Evolutionary conservation across 2,797 vertebrate species (phyloP).

Genomic region (Neosalanx taihuensis): DNA sequence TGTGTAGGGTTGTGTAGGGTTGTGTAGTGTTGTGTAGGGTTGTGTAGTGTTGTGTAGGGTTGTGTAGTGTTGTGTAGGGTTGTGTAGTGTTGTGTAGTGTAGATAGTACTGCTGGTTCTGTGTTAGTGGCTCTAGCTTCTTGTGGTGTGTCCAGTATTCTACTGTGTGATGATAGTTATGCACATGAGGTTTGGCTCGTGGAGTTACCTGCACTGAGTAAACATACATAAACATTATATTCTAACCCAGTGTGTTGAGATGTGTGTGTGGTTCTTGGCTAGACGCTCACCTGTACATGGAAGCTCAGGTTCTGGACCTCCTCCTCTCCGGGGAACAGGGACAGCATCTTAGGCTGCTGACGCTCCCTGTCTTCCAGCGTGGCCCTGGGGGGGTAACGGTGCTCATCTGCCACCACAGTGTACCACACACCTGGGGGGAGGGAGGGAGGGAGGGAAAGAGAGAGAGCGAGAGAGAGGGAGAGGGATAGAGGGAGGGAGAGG

Average conservation of each 20-base stretch:
- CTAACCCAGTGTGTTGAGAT: too few relatives aligned
- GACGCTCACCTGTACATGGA: constrained; percentile 86
- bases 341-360: constrained; percentile 58
- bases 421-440: constrained; percentile 70
- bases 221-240: background rate
- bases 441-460: background rate
- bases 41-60: too few relatives aligned
- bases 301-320: constrained; percentile 74
- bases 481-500: background rate
- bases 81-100: too few relatives aligned
- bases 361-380: constrained; percentile 76
- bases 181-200: too few relatives aligned
- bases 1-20: too few relatives aligned
- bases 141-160: too few relatives aligned
- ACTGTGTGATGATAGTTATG: too few relatives aligned
- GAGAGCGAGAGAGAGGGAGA: background rate
- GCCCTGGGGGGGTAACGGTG: constrained; percentile 81
- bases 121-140: too few relatives aligned
- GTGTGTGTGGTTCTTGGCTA: too few relatives aligned
- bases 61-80: too few relatives aligned
- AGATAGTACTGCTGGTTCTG: too few relatives aligned
- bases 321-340: constrained; percentile 55
- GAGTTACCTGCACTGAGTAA: background rate
- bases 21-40: too few relatives aligned
- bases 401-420: constrained; percentile 81